phyloP scores from a whole-genome alignment of 35 echinoderm and acorn worm genomes.

The Hemicentrotus pulcherrimus region DNA sequence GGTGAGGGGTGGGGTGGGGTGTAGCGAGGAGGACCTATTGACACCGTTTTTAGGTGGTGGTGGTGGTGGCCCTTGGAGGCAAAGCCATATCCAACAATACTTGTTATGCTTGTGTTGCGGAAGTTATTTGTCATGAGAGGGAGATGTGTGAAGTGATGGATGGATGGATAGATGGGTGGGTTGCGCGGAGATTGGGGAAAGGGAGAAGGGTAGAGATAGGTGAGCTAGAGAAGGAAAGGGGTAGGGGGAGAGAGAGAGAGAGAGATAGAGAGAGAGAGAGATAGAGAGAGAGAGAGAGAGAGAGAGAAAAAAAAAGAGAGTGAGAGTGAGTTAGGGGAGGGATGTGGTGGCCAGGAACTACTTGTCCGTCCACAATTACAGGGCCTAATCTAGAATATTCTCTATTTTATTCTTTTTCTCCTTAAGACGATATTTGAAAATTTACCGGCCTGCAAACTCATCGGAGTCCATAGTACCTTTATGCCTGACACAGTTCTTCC shows the following conservation, averaged over 20 bases:
- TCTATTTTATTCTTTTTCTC: too few species aligned
- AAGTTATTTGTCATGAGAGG: background rate
- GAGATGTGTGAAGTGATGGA: background rate
- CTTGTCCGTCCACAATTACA: too few species aligned
- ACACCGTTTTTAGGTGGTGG: background rate
- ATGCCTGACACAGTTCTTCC: too few species aligned
- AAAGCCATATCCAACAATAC: slow-evolving; percentile 9
- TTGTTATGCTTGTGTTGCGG: slow-evolving; percentile 16
- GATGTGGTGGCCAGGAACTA: background rate
- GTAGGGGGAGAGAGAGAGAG: background rate
- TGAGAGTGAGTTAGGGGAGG: background rate
- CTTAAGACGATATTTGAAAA: too few species aligned
- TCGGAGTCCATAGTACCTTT: too few species aligned
- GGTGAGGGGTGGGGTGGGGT: background rate
- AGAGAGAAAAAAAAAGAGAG: background rate
- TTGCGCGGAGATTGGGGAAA: too few species aligned
- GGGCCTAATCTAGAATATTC: too few species aligned
- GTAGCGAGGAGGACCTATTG: background rate
- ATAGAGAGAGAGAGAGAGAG: background rate
- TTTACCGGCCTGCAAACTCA: too few species aligned
- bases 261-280: background rate
- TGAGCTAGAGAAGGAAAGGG: background rate
- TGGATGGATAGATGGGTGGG: background rate
- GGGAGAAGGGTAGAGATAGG: too few species aligned
- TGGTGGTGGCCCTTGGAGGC: background rate